Evolutionary conservation across 2,888 invertebrate species (phyloP).

Genomic region (Pollenia griseotomentosa): DNA sequence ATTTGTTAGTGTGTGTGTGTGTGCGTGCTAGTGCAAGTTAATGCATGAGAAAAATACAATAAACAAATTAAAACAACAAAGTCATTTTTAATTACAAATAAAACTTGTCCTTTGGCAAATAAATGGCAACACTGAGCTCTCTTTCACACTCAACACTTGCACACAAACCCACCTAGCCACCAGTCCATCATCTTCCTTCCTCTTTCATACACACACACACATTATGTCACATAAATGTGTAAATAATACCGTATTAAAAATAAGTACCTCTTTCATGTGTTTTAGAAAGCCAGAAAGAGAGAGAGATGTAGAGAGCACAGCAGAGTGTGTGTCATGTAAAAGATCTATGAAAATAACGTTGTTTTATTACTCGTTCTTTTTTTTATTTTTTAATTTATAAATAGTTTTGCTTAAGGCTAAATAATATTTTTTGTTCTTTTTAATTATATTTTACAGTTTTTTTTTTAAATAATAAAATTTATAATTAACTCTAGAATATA

Average conservation of each 20-base stretch:
- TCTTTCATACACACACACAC: background rate
- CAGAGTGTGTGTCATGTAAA: too few relatives aligned
- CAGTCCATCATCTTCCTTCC: background rate
- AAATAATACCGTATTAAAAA: slow-evolving; percentile 17
- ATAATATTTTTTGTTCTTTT: slow-evolving; percentile 25
- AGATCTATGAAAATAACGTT: background rate
- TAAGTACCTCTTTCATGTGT: background rate
- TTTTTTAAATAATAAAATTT: slow-evolving; percentile 53
- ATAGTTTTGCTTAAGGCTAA: slow-evolving; percentile 44
- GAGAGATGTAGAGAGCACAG: background rate
- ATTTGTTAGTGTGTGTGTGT: background rate
- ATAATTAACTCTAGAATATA: slow-evolving; percentile 56
- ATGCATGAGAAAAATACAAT: slow-evolving; percentile 63
- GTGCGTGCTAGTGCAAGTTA: background rate
- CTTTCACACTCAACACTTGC: slow-evolving; percentile 21
- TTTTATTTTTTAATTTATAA: slow-evolving; percentile 40
- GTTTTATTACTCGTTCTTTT: slow-evolving; percentile 40
- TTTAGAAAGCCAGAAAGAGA: background rate
- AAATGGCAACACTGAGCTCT: slow-evolving; percentile 22
- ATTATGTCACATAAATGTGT: slow-evolving; percentile 3
- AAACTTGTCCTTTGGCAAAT: slow-evolving; percentile 68
- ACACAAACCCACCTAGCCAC: background rate
- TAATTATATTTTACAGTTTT: slow-evolving; percentile 13
- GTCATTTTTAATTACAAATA: slow-evolving; percentile 71
- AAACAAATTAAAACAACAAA: slow-evolving; percentile 73